phyloP scores from a whole-genome alignment of 2,113 vertebrate genomes.

The Melanerpes aurifrons region DNA sequence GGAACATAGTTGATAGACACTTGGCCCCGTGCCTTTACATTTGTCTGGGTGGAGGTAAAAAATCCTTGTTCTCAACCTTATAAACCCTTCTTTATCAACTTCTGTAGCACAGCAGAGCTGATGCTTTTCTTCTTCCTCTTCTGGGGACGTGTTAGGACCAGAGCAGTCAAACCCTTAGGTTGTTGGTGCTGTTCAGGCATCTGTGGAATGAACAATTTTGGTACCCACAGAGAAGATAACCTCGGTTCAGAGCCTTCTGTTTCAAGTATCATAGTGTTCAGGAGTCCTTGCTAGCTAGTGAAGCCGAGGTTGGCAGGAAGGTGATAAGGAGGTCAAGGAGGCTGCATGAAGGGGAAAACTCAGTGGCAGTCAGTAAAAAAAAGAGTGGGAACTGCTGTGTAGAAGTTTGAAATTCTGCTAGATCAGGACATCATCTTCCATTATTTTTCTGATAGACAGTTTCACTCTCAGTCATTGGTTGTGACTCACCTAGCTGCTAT shows the following conservation, averaged over 20 bases:
- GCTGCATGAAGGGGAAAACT: background rate
- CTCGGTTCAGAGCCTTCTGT: background rate
- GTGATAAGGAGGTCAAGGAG: background rate
- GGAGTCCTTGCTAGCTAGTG: background rate
- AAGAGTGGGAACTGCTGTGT: background rate
- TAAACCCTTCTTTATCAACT: background rate
- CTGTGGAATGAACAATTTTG: rapidly evolving
- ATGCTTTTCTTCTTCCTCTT: background rate
- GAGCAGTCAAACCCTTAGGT: background rate
- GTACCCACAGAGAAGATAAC: background rate
- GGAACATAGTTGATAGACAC: background rate
- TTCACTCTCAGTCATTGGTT: rapidly evolving
- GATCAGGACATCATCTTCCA: background rate
- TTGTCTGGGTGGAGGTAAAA: background rate
- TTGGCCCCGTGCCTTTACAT: background rate
- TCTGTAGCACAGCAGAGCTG: background rate
- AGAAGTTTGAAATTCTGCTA: background rate
- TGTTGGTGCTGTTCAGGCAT: background rate
- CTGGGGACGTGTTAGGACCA: rapidly evolving
- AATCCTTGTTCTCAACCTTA: background rate
- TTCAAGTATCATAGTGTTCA: background rate
- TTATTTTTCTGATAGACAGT: background rate
- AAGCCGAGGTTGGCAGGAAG: background rate
- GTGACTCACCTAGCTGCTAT: background rate
- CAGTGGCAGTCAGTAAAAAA: rapidly evolving